Conservation (phyloP, 2,888 invertebrate species). For the Rhogogaster chlorosoma region DNA sequence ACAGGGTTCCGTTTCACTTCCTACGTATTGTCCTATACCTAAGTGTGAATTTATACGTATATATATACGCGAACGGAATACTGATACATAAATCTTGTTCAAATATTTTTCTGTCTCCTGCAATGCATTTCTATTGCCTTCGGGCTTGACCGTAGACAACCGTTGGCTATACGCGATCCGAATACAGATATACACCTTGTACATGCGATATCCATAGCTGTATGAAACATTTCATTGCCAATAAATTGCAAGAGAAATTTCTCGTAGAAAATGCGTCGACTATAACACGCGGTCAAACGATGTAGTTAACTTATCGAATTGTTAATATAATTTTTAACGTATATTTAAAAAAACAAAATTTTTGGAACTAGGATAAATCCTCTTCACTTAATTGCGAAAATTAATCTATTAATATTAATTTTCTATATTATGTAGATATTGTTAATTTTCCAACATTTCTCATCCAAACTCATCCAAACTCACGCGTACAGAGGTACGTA, state of each 20-base stretch:
- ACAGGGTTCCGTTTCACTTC: not conserved
- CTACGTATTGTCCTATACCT: not conserved
- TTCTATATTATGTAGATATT: not conserved
- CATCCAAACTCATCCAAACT: not conserved
- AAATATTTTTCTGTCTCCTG: constrained; percentile 21
- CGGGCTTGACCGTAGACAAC: constrained; percentile 36
- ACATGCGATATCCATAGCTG: not conserved
- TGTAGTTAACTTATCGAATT: not conserved
- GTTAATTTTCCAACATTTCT: not conserved
- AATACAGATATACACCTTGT: not conserved
- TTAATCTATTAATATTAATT: not conserved
- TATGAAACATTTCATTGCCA: constrained; percentile 20
- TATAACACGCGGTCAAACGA: not conserved
- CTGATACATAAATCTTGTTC: not conserved
- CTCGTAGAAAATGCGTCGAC: not conserved
- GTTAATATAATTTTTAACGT: not conserved
- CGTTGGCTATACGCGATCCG: constrained; percentile 20
- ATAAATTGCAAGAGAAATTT: constrained; percentile 25
- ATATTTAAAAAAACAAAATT: not conserved
- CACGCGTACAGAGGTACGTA: not conserved
- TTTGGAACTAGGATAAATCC: not conserved
- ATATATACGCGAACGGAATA: constrained; percentile 9
- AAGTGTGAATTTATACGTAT: not conserved
- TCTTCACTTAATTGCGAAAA: not conserved
- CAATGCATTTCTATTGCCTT: constrained; percentile 38